phyloP scores from a whole-genome alignment of 2,113 vertebrate species.

The Otolemur garnettii region DNA sequence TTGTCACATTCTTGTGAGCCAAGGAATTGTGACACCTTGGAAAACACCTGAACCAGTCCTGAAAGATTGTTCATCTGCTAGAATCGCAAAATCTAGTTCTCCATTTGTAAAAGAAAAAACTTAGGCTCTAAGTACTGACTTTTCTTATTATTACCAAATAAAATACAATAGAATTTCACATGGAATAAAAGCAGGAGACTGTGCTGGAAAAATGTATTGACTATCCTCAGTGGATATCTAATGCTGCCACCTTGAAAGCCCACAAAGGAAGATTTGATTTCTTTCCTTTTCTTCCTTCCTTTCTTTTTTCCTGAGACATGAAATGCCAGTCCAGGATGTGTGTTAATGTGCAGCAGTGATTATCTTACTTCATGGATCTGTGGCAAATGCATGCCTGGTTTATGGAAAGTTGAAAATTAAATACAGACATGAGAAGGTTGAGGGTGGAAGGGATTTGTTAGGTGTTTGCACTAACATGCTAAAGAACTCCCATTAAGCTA shows the following conservation, averaged over 20 bases:
- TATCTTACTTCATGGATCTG: conserved; percentile 44
- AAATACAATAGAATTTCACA: not conserved
- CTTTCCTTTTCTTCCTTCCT: not conserved
- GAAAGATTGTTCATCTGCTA: not conserved
- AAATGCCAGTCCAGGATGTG: not conserved
- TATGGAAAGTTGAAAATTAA: conserved; percentile 76
- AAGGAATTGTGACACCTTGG: not conserved
- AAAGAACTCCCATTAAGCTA: conserved; percentile 71
- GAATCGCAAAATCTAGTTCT: not conserved
- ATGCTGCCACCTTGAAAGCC: not conserved
- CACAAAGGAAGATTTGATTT: conserved; percentile 19
- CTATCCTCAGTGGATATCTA: not conserved
- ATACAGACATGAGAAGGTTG: conserved; percentile 69
- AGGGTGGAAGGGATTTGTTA: not conserved
- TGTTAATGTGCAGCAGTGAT: conserved; percentile 14
- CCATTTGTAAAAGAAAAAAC: conserved; percentile 34
- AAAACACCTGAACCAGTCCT: not conserved
- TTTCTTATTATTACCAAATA: conserved; percentile 35
- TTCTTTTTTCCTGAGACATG: not conserved
- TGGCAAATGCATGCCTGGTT: conserved; percentile 38
- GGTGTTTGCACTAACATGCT: conserved; percentile 75
- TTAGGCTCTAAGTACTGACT: not conserved
- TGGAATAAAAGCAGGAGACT: not conserved
- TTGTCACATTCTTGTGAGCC: not conserved
- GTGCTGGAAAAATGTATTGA: not conserved